Base-by-base conservation (phyloP, 2,113 vertebrate species). In the Paracanthobrama guichenoti region DNA sequence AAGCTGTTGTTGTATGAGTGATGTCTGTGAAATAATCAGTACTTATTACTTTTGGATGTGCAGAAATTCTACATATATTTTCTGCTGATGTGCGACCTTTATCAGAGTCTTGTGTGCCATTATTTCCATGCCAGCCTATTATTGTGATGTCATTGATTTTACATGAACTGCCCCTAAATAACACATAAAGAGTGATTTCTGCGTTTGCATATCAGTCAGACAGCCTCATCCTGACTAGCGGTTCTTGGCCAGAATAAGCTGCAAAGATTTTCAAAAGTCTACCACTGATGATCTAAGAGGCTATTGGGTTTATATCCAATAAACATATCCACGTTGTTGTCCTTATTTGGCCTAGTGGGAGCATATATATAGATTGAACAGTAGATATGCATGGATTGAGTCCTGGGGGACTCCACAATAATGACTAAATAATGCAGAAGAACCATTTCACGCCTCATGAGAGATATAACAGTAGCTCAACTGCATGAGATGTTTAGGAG, bases 401-500 rank as follows among this genome's bases (percentile, higher is more conserved):
- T 24, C 73, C 26, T 48, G 26, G 24, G 46, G 73, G 73, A 50
- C 48, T 73, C 42, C 42, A 46, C 42, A 24, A 24, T 73, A 73
- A 73, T 73, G 48, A 3, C 50, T 59, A 59, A 78, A 59, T 42
- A 57, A 59, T 59, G 75, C 75, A 59, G 22, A 78, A 57, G 75
- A 78, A 31, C 53, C 50, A 78, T 78, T 39, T 78, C 48, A 78
- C 1, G 31, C 75, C 53, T 78, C 75, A 78, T 78, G 55, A 16
- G 31, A 28, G 31, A 42, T 78, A 57, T 78, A 78, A 59, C 50
- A 78, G 57, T 55, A 55, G 55, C 18, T 55, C 10, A 26, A 76
- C 18, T 26, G 24, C 16, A 53, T 76, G 14, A 55, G 46, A 31
- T 53, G 26, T 76, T 55, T 50, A 20, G 48, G 16, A 76, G 73